Evolutionary conservation across 2,888 invertebrate species (phyloP).

Genomic region (Eupithecia tripunctaria): DNA sequence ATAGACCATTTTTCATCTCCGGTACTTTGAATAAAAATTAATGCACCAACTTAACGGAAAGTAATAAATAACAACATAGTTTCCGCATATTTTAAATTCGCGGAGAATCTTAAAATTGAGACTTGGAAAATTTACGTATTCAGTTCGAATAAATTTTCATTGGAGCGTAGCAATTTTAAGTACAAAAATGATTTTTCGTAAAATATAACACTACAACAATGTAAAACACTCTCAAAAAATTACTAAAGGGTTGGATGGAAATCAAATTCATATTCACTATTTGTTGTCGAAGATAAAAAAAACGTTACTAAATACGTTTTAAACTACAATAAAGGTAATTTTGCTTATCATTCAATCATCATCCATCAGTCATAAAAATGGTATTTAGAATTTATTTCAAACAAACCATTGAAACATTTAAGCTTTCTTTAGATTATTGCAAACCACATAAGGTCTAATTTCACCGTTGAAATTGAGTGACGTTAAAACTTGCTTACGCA

Average conservation of each 20-base stretch:
- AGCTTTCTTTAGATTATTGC: neutral
- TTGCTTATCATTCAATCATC: neutral
- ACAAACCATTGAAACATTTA: neutral
- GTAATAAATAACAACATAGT: constrained; percentile 67
- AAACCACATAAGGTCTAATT: too few relatives aligned
- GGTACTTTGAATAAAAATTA: constrained; percentile 64
- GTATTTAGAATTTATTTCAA: neutral
- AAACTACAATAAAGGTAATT: too few relatives aligned
- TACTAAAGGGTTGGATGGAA: neutral
- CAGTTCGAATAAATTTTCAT: constrained; percentile 56
- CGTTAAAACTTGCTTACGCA: too few relatives aligned
- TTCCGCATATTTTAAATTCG: constrained; percentile 58
- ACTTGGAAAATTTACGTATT: constrained; percentile 50
- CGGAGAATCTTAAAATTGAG: constrained; percentile 54
- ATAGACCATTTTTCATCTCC: constrained; percentile 58
- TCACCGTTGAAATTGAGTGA: too few relatives aligned
- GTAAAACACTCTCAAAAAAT: neutral
- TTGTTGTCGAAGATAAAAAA: neutral
- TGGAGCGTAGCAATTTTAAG: constrained; percentile 32
- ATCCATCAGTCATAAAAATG: neutral
- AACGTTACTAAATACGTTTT: neutral
- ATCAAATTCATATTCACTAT: neutral
- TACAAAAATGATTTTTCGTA: constrained; percentile 27
- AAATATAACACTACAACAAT: constrained; percentile 21
- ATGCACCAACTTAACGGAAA: constrained; percentile 55